Percentiles rank a stretch among this genome's conserved stretches.
Evolutionary conservation across 2,113 vertebrate genomes (phyloP).

Genomic region (Anoplopoma fimbria): DNA sequence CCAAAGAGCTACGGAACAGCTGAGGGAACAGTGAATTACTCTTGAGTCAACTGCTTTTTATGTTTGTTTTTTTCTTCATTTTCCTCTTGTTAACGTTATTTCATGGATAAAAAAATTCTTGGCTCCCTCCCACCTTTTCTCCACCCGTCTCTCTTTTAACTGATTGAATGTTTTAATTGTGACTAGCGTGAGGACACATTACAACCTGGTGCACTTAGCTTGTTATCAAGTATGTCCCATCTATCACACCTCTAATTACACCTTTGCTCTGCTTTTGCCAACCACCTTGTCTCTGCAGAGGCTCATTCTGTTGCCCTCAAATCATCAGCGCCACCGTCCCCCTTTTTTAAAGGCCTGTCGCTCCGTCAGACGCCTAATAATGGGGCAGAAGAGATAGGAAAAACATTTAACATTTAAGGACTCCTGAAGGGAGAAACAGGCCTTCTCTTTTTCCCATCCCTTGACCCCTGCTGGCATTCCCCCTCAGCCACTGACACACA

Average conservation of each 20-base stretch:
- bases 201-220: conserved; percentile 43
- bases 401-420: conserved; percentile 7
- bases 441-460: conserved; percentile 3
- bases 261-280: conserved; percentile 34
- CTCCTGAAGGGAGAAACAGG: conserved; percentile 18
- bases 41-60: background rate
- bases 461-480: conserved; percentile 31
- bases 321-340: conserved; percentile 27
- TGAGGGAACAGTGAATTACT: conserved; percentile 10
- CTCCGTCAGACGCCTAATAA: conserved; percentile 24
- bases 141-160: conserved; percentile 25
- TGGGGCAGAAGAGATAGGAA: conserved; percentile 3
- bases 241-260: conserved; percentile 70
- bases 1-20: conserved; percentile 8
- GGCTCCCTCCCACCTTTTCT: background rate
- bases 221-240: conserved; percentile 67
- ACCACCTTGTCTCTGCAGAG: conserved; percentile 42
- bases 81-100: conserved; percentile 9
- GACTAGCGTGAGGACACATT: conserved; percentile 55
- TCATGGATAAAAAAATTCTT: background rate
- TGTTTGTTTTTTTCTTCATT: background rate
- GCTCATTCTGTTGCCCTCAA: conserved; percentile 39
- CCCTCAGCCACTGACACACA: conserved; percentile 32
- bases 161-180: conserved; percentile 73
- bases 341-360: background rate